Base-by-base conservation (phyloP, 2,888 invertebrate genomes). In the Protonemura montana region DNA sequence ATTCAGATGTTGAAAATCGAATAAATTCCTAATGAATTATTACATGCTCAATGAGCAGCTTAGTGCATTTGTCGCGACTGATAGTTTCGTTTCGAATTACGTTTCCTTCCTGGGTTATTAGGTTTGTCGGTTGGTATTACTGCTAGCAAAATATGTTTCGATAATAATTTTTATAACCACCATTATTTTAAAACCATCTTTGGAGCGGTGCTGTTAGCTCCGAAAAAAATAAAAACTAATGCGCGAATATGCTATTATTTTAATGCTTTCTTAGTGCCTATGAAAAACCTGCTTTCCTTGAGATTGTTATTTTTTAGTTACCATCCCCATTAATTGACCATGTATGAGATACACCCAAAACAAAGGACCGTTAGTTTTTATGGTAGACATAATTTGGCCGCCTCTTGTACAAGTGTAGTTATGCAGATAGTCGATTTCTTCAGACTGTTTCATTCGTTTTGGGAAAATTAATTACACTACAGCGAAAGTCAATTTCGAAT, bases 101-200 rank as follows among this genome's bases (percentile, higher is more conserved):
- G 59, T 59, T 59, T 59, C 59, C 59, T 59, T 59, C 59, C 59
- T 59, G 59, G 59, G 59, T 59, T 59, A 59, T 59, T 10, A 59
- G 59, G 59, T 59, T 59, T 59, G 59, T 59, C 16, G 59, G 59
- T n/a, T n/a, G n/a, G n/a, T n/a, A n/a, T n/a, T n/a, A 35, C 35
- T 35, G 35, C 35, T 6, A 35, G 35, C n/a, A n/a, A n/a, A n/a
- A n/a, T 35, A 35, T 35, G 35, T 35, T 35, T 35, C 35, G 35
- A 35, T 10, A 10, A 35, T 6, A 35, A 35, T 35, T 35, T 35
- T 35, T 35, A 35, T 35, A 35, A 3, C 35, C 35, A 35, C 35
- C 35, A 6, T 35, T 35, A 35, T 35, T 35, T 35, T 10, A 3
- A 35, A 10, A 10, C 35, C 35, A 6, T 6, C 35, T n/a, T n/a